Evolutionary conservation across 2,113 vertebrate species (phyloP), one percentile per base, ranked within the genome.

Genomic region (Psettodes erumei): DNA sequence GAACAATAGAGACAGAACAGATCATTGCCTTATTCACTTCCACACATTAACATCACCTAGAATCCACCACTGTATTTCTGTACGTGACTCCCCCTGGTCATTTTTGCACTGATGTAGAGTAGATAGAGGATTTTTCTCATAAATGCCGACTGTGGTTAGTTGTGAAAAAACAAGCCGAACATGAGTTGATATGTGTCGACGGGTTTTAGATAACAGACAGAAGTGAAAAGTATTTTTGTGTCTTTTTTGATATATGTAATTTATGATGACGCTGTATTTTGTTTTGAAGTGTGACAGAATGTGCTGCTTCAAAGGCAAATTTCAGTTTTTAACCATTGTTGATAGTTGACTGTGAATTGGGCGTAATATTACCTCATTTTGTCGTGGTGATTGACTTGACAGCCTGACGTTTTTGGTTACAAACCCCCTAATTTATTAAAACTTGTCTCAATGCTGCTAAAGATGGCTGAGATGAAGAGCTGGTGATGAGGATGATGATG

Each of bases 361-460:
- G 72, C 89, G 79, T 83, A 82, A 83, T 61, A 86, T n/a, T 90
- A 87, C 83, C 85, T 90, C 83, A 75, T 83, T 83, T 80, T 83
- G 37, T 72, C 69, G 25, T 43, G 64, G 78, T 77, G 53, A 54
- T 71, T 21, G 60, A 75, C 58, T 80, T 61, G 64, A 77, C 65
- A 69, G 64, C 54, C 79, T 71, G 30, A 53, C 76, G 48, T 79
- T 73, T 87, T 86, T 56, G 76, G 70, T 84, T 83, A 54, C 72
- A 60, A 72, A 82, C 55, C 65, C 77, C 30, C 42, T 64, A 38
- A 85, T 79, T 81, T 84, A 85, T 84, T 55, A 50, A 82, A 80
- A 38, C 45, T 30, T 59, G 53, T 48, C 47, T 67, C 2, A 10
- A 80, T 67, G 81, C 51, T 84, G 69, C 73, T 84, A 38, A 80